Conservation (phyloP, 2,113 vertebrate genomes). For the Heterochromis multidens region DNA sequence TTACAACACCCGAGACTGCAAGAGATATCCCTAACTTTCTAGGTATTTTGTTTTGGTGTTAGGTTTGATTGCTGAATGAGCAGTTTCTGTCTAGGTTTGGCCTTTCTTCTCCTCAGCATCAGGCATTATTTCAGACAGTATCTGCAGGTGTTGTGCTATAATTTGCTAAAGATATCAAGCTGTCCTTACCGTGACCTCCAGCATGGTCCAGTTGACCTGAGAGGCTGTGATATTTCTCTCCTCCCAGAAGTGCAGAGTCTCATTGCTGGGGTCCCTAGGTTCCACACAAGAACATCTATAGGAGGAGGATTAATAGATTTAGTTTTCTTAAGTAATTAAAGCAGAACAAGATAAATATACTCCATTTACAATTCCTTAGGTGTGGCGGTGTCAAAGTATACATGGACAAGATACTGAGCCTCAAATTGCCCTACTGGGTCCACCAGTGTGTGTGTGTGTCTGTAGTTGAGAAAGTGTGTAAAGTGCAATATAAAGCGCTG, state of each 20-base stretch:
- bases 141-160: background rate
- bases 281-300: constrained; percentile 88
- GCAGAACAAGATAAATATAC: background rate
- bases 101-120: background rate
- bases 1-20: background rate
- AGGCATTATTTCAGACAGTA: background rate
- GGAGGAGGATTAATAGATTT: background rate
- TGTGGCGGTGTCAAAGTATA: background rate
- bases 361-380: background rate
- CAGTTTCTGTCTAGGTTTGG: background rate
- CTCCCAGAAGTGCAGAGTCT: constrained; percentile 84
- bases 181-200: constrained; percentile 82
- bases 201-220: constrained; percentile 85
- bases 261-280: constrained; percentile 88
- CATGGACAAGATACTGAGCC: background rate
- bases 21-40: background rate
- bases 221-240: constrained; percentile 86
- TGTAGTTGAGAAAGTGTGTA: background rate
- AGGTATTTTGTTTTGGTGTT: background rate
- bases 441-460: background rate
- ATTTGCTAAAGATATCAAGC: background rate
- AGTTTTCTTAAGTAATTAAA: background rate
- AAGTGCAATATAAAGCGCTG: background rate
- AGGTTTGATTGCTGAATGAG: background rate
- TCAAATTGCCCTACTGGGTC: background rate